Evolutionary conservation across 2,888 invertebrate species (phyloP).

Genomic region (Callimorpha dominula): DNA sequence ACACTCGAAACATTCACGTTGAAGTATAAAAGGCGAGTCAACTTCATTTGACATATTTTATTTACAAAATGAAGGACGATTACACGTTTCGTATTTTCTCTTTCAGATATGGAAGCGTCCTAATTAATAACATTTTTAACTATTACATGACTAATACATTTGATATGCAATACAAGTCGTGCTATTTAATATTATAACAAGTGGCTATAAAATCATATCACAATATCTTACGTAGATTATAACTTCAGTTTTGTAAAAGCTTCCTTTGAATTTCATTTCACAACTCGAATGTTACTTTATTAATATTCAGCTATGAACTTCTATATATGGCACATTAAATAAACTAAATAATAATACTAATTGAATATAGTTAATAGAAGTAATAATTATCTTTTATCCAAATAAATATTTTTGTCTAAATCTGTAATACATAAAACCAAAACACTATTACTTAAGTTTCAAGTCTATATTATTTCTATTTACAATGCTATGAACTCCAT

Average conservation of each 20-base stretch:
- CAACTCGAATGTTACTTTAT: slow-evolving; percentile 81
- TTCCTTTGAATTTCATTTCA: slow-evolving; percentile 80
- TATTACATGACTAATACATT: slow-evolving; percentile 73
- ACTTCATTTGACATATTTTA: slow-evolving; percentile 42
- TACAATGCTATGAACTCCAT: slow-evolving; percentile 44
- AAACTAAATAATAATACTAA: slow-evolving; percentile 61
- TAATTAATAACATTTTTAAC: slow-evolving; percentile 60
- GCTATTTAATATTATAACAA: slow-evolving; percentile 82
- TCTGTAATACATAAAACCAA: slow-evolving; percentile 26
- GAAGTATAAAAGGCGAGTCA: slow-evolving; percentile 66
- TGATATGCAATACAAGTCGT: slow-evolving; percentile 86
- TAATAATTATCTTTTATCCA: slow-evolving; percentile 35
- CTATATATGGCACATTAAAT: slow-evolving; percentile 81
- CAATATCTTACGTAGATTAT: slow-evolving; percentile 85
- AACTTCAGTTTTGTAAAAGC: slow-evolving; percentile 74
- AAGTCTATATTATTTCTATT: slow-evolving; percentile 39
- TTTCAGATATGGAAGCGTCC: slow-evolving; percentile 66
- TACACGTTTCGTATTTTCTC: slow-evolving; percentile 47
- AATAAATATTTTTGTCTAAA: slow-evolving; percentile 40
- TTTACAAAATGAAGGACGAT: slow-evolving; percentile 53
- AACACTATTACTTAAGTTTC: slow-evolving; percentile 31
- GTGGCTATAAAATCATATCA: slow-evolving; percentile 83
- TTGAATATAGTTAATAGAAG: slow-evolving; percentile 47
- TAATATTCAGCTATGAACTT: slow-evolving; percentile 66
- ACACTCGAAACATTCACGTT: slow-evolving; percentile 48